phyloP scores from a whole-genome alignment of 2,113 vertebrate species.

The Megaceryle maxima region DNA sequence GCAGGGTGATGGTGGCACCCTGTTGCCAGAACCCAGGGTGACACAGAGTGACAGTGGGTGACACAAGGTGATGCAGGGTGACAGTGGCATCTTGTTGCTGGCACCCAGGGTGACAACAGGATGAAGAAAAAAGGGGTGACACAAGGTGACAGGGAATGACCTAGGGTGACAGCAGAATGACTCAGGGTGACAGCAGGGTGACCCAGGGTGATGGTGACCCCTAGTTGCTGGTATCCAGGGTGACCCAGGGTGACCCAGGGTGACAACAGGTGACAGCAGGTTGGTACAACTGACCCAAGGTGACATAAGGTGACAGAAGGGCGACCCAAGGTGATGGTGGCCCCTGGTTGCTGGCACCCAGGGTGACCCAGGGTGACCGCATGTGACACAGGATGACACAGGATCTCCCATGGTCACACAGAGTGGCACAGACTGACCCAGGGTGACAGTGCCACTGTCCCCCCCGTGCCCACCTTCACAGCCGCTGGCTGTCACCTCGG shows the following conservation, averaged over 20 bases:
- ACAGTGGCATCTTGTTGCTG: no score
- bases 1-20: neutral
- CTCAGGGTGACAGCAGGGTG: neutral
- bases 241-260: no score
- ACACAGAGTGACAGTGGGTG: neutral
- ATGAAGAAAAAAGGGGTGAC: neutral
- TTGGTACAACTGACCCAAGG: neutral
- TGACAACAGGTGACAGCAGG: neutral
- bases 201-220: no score
- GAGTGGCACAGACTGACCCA: neutral
- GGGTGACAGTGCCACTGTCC: no score
- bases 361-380: neutral
- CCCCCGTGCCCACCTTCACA: constrained; percentile 84
- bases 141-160: neutral
- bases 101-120: neutral
- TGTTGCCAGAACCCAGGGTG: neutral
- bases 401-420: neutral
- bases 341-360: neutral
- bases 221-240: no score
- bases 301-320: neutral
- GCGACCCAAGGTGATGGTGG: neutral
- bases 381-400: neutral
- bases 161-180: neutral
- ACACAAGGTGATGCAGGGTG: neutral
- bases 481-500: constrained; percentile 89